phyloP scores from a whole-genome alignment of 2,113 vertebrate genomes.

The Gasterosteus nipponicus region DNA sequence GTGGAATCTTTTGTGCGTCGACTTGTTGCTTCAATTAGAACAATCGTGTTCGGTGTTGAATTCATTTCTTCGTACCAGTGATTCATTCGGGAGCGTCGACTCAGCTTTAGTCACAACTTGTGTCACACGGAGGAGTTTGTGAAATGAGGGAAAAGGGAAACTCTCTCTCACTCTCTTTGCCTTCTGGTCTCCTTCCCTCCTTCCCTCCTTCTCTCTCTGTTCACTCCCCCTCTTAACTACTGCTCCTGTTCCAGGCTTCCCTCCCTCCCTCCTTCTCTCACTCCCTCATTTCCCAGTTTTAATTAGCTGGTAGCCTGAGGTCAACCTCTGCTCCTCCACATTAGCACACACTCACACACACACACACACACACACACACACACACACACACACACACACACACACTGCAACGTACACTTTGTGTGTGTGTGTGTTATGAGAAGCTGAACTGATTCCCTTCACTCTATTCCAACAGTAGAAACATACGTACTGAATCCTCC shows the following conservation, averaged over 20 bases:
- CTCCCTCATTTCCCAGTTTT: conserved; percentile 71
- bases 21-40: not conserved
- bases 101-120: not conserved
- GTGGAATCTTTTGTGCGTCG: not conserved
- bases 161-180: conserved; percentile 20
- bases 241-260: conserved; percentile 42
- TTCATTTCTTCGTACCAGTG: conserved; percentile 2
- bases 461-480: conserved; percentile 43
- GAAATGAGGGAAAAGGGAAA: not conserved
- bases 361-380: conserved; percentile 13
- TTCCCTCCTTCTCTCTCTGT: conserved; percentile 12
- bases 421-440: conserved; percentile 37
- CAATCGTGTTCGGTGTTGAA: not conserved
- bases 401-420: conserved; percentile 1
- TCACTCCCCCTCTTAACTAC: conserved; percentile 30
- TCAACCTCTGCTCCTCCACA: conserved; percentile 73
- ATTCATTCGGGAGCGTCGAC: not conserved
- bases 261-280: conserved; percentile 17
- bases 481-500: conserved; percentile 41
- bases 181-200: conserved; percentile 5
- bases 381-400: conserved; percentile 14
- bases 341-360: conserved; percentile 40
- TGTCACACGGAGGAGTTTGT: conserved; percentile 4
- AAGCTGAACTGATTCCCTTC: conserved; percentile 56
- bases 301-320: conserved; percentile 76